Base-by-base conservation (phyloP, 2,888 invertebrate genomes). In the Trichogramma dendrolimi region DNA sequence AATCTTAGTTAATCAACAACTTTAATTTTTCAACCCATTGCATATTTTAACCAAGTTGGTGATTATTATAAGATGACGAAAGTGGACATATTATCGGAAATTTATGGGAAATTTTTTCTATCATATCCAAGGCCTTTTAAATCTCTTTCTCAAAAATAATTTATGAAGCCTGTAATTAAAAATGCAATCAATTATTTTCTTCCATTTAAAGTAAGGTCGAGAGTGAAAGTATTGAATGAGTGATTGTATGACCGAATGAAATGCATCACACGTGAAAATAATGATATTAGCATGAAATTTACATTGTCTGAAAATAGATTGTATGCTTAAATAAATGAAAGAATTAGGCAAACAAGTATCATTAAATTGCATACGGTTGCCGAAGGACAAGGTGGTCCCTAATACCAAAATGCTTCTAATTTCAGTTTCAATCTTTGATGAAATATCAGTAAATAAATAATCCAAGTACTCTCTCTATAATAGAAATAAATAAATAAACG, bases 261-360 rank as follows among this genome's bases (percentile, higher is more conserved):
- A 55, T 39, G 50, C 14, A 39, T 14, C 27, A 10, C 14, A 51
- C 27, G n/a, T 51, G 39, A 61, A 56, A 54, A 48, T 14, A 62
- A 51, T 58, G 56, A 63, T 63, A 44, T 67, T 51, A 67, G 65
- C 59, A 65, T 63, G 65, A 70, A 68, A 71, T 69, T 70, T 69
- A 72, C 69, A 71, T 71, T 73, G 72, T 71, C 27, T 71, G 68
- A 71, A 61, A 59, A 70, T 68, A 70, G 65, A 68, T 27, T 63
- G 65, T 71, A 71, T 63, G 66, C 67, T 69, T 69, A 61, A 68
- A 63, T 65, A 64, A 62, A 67, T 63, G 48, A 64, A 69, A 67
- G 60, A 69, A 66, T 67, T 67, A 68, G 63, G 68, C 51, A 60
- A 65, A 63, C 27, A 27, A 27, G 27, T 27, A 27, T 27, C 27